Percentiles rank a stretch among this genome's conserved stretches.
Evolutionary conservation across 2,888 invertebrate species (phyloP).

Genomic region (Strigamia crassipes): DNA sequence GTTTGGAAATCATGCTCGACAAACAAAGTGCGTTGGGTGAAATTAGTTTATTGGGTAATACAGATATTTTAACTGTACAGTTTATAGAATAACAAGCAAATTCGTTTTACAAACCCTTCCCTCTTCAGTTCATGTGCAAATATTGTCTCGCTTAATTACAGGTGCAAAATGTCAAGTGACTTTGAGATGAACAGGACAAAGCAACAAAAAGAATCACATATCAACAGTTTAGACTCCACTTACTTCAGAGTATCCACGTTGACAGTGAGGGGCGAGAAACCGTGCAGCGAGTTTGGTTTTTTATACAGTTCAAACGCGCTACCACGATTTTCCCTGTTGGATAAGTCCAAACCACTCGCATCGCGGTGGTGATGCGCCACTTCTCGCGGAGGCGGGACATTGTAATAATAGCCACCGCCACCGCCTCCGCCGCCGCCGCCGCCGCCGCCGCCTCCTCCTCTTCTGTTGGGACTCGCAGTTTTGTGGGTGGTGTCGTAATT

Average conservation of each 20-base stretch:
- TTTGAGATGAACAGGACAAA: slow-evolving; percentile 20
- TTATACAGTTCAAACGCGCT: slow-evolving; percentile 94
- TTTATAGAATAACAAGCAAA: neutral
- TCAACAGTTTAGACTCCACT: slow-evolving; percentile 43
- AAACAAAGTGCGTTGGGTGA: slow-evolving; percentile 23
- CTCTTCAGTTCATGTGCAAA: neutral
- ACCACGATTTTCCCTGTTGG: slow-evolving; percentile 87
- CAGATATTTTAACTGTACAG: neutral
- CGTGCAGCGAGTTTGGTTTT: slow-evolving; percentile 66
- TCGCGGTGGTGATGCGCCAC: slow-evolving; percentile 58
- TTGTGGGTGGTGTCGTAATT: slow-evolving; percentile 55
- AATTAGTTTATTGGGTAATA: slow-evolving; percentile 34
- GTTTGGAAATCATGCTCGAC: slow-evolving; percentile 17
- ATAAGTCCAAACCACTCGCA: slow-evolving; percentile 68
- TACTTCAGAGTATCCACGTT: slow-evolving; percentile 45
- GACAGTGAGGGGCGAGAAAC: slow-evolving; percentile 48
- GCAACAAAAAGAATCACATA: neutral
- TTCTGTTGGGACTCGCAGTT: slow-evolving; percentile 47
- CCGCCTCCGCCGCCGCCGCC: slow-evolving; percentile 59
- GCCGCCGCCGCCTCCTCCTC: slow-evolving; percentile 57
- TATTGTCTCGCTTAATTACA: neutral
- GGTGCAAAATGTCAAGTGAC: neutral
- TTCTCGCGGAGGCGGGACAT: slow-evolving; percentile 58
- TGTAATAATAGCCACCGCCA: slow-evolving; percentile 62
- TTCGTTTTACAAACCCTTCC: slow-evolving; percentile 14